Conservation (phyloP, 2,888 invertebrate genomes). For the Metallyticus violacea region DNA sequence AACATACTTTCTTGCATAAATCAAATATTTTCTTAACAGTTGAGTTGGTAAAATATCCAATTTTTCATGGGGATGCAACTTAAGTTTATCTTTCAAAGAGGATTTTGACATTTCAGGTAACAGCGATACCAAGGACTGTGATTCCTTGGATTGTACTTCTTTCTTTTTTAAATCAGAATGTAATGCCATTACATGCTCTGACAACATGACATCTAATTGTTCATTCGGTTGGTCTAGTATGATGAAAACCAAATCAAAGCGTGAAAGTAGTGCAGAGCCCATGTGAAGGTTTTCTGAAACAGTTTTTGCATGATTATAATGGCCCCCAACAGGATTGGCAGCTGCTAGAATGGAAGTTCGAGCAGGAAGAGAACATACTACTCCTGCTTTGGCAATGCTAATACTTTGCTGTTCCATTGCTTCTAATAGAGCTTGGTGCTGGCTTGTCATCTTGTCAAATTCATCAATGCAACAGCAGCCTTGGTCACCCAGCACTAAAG, state of each 20-base stretch:
- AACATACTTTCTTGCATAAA: conserved; percentile 85
- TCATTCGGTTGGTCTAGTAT: conserved; percentile 83
- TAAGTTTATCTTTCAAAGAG: conserved; percentile 58
- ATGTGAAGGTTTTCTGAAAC: conserved; percentile 88
- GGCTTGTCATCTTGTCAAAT: conserved; percentile 84
- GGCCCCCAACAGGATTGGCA: conserved; percentile 87
- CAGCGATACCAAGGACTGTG: conserved; percentile 10
- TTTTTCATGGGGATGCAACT: conserved; percentile 57
- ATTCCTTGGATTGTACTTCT: conserved; percentile 28
- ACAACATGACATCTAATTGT: conserved; percentile 72
- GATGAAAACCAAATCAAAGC: conserved; percentile 92
- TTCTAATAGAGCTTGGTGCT: conserved; percentile 81
- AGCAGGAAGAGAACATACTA: conserved; percentile 77
- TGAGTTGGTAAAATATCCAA: conserved; percentile 71
- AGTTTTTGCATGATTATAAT: conserved; percentile 83
- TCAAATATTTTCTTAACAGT: conserved; percentile 84
- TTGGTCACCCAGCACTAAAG: conserved; percentile 78
- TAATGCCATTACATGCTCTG: conserved; percentile 79
- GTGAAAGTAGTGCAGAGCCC: conserved; percentile 77
- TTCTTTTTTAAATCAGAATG: conserved; percentile 46
- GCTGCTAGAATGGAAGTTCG: conserved; percentile 86
- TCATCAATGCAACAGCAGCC: conserved; percentile 95
- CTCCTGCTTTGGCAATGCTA: conserved; percentile 86
- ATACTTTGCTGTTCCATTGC: conserved; percentile 93
- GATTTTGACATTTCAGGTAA: conserved; percentile 1